Evolutionary conservation across 2,888 invertebrate genomes (phyloP).

Genomic region (Biston betularia): DNA sequence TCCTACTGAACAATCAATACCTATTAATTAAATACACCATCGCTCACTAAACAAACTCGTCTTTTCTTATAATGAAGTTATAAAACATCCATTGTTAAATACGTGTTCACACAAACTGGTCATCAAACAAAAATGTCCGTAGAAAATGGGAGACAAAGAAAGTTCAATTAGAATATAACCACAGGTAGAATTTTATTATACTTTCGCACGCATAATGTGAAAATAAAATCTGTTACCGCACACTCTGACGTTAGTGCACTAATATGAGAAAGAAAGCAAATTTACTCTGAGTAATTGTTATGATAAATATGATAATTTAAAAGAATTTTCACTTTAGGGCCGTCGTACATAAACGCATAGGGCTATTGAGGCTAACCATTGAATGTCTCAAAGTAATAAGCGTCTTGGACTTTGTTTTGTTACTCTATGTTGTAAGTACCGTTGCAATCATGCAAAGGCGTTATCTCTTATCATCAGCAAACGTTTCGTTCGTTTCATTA

Average conservation of each 20-base stretch:
- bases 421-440: no score
- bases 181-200: conserved; percentile 39
- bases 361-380: no score
- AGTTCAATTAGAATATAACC: conserved; percentile 44
- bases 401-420: no score
- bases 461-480: no score
- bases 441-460: no score
- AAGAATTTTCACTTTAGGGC: not conserved
- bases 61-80: conserved; percentile 21
- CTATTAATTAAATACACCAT: conserved; percentile 10
- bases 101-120: conserved; percentile 20
- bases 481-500: no score
- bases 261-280: conserved; percentile 41
- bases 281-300: conserved; percentile 5
- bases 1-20: conserved; percentile 3
- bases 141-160: conserved; percentile 45
- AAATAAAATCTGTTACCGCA: conserved; percentile 44
- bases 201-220: conserved; percentile 49
- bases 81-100: conserved; percentile 27
- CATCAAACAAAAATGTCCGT: conserved; percentile 26
- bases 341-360: not conserved
- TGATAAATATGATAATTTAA: conserved; percentile 12
- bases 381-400: no score
- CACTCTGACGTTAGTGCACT: conserved; percentile 40
- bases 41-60: conserved; percentile 18